Conservation (phyloP, 2,888 invertebrate genomes). For the Ditula angustiorana region DNA sequence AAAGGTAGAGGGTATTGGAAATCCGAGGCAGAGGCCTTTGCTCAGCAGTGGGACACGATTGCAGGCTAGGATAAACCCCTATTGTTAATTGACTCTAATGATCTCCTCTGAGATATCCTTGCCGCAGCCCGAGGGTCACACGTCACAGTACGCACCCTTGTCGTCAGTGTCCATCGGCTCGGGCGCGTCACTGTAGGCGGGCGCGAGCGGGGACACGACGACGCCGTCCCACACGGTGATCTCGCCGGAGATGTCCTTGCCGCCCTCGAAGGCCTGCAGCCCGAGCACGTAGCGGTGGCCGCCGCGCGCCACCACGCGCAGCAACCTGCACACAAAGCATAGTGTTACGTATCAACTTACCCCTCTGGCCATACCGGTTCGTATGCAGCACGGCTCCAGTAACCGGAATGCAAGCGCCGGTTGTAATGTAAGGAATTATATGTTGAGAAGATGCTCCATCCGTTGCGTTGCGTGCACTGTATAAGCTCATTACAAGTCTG, state of each 20-base stretch:
- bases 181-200: constrained; percentile 93
- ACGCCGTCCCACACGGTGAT: constrained; percentile 99
- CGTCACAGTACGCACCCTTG: constrained; percentile 58
- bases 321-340: constrained; percentile 71
- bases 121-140: too few relatives aligned
- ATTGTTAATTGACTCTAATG: too few relatives aligned
- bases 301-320: constrained; percentile 96
- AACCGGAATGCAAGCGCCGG: too few relatives aligned
- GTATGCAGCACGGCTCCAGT: background rate
- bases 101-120: too few relatives aligned
- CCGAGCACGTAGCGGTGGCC: constrained; percentile 97
- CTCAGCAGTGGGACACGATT: too few relatives aligned
- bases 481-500: too few relatives aligned
- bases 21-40: too few relatives aligned
- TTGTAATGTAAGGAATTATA: too few relatives aligned
- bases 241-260: constrained; percentile 91
- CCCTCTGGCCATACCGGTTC: background rate
- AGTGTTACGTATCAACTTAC: background rate
- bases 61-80: too few relatives aligned
- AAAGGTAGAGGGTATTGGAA: too few relatives aligned
- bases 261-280: constrained; percentile 81
- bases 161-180: constrained; percentile 86
- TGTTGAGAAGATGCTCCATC: too few relatives aligned
- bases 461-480: too few relatives aligned
- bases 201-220: constrained; percentile 97